These are phyloP conservation scores for Mamestra configurata DNA, from an alignment of 1,140 invertebrate species.

Conservation along the genomic window DNA sequence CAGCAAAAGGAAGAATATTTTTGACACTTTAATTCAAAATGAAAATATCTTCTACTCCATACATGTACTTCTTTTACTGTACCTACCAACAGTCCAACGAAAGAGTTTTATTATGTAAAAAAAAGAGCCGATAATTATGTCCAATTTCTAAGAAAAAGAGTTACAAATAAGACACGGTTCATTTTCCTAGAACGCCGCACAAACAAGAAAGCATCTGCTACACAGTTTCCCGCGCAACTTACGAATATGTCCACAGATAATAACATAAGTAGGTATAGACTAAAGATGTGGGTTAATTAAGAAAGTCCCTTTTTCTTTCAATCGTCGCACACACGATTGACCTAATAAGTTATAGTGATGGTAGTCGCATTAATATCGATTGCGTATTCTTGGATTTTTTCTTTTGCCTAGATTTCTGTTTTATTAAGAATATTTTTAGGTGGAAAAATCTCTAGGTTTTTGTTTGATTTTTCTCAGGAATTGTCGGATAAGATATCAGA, in stretches of 20 bases:
- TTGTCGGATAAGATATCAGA: no score
- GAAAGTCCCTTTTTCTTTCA: conserved; percentile 16
- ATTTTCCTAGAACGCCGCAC: not conserved
- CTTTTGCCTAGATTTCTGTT: conserved; percentile 5
- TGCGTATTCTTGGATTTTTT: not conserved
- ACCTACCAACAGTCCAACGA: no score
- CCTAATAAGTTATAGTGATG: conserved; percentile 28
- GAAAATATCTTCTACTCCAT: no score
- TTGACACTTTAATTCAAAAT: no score
- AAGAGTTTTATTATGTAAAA: no score
- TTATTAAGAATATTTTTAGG: no score
- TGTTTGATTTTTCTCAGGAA: no score
- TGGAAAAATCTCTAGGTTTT: no score
- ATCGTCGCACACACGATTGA: conserved; percentile 27
- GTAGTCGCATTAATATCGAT: not conserved
- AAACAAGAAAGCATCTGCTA: not conserved
- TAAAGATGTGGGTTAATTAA: conserved; percentile 34
- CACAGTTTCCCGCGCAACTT: conserved; percentile 11
- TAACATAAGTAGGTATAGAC: not conserved
- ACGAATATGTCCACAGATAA: conserved; percentile 22
- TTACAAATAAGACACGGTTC: no score
- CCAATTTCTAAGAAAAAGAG: not conserved
- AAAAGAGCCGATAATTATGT: no score
- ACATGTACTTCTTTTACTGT: no score
- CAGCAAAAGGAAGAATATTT: no score